Conservation (phyloP, 2,797 vertebrate genomes). For the Merluccius polli region DNA sequence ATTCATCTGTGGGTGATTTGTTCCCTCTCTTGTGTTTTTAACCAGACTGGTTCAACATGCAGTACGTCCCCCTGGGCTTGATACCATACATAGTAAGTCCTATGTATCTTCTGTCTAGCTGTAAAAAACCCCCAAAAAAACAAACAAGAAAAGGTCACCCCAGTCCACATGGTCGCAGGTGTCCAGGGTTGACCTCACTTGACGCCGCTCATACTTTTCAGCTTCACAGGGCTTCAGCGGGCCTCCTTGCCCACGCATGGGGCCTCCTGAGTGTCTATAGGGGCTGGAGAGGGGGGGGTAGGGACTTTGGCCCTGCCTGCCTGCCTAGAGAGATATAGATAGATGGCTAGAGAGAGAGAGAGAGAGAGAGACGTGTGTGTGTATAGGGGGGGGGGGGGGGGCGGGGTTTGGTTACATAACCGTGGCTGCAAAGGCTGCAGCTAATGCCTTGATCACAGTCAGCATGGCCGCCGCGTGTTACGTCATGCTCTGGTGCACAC, state of each 20-base stretch:
- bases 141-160: neutral
- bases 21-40: no score
- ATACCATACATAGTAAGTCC: no score
- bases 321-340: neutral
- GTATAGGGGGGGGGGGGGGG: neutral
- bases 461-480: slow-evolving; percentile 30
- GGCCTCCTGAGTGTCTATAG: slow-evolving; percentile 40
- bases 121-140: no score
- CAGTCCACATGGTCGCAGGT: neutral
- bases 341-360: neutral
- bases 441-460: slow-evolving; percentile 27
- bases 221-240: slow-evolving; percentile 13
- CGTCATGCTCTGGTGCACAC: slow-evolving; percentile 26
- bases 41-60: no score
- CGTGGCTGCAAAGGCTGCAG: slow-evolving; percentile 34
- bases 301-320: slow-evolving; percentile 7
- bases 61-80: no score
- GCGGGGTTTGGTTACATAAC: slow-evolving; percentile 52
- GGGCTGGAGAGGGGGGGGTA: neutral
- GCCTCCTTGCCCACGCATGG: neutral
- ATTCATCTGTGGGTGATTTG: no score
- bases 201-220: slow-evolving; percentile 21
- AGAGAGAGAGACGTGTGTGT: neutral
- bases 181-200: slow-evolving; percentile 59
- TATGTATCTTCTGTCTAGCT: neutral